Evolutionary conservation across 2,888 invertebrate species (phyloP).

Genomic region (Dasysyrphus albostriatus): DNA sequence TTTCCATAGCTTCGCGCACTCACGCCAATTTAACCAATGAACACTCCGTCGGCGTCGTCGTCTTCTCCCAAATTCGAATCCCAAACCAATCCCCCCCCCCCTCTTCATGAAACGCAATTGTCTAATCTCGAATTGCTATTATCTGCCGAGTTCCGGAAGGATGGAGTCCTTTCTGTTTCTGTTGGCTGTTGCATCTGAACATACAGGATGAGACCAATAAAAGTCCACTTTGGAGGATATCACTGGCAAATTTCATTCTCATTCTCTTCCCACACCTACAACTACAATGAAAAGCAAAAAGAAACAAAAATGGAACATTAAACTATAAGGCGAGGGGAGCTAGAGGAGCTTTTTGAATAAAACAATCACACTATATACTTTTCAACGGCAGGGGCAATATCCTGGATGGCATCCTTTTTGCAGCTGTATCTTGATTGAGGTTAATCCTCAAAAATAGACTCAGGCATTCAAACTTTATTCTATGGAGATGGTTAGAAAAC

Average conservation of each 20-base stretch:
- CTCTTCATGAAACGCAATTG: slow-evolving; percentile 26
- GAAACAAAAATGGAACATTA: slow-evolving; percentile 18
- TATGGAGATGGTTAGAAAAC: slow-evolving; percentile 23
- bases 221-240: slow-evolving; percentile 56
- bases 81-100: background rate
- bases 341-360: background rate
- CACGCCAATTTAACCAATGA: slow-evolving; percentile 44
- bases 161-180: slow-evolving; percentile 32
- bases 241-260: background rate
- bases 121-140: slow-evolving; percentile 54
- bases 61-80: background rate
- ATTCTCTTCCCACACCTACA: background rate
- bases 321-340: background rate
- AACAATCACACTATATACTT: slow-evolving; percentile 21
- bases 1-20: slow-evolving; percentile 27
- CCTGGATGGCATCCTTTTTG: slow-evolving; percentile 6
- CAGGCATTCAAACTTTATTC: slow-evolving; percentile 7
- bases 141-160: slow-evolving; percentile 21
- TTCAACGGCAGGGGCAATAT: background rate
- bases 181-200: slow-evolving; percentile 37
- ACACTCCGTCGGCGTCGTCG: background rate
- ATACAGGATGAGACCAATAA: slow-evolving; percentile 49
- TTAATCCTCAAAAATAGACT: slow-evolving; percentile 61
- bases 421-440: slow-evolving; percentile 53
- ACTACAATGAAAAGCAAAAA: slow-evolving; percentile 27